Evolutionary conservation across 2,888 invertebrate genomes (phyloP).

Genomic region (Leptogaster cylindrica): DNA sequence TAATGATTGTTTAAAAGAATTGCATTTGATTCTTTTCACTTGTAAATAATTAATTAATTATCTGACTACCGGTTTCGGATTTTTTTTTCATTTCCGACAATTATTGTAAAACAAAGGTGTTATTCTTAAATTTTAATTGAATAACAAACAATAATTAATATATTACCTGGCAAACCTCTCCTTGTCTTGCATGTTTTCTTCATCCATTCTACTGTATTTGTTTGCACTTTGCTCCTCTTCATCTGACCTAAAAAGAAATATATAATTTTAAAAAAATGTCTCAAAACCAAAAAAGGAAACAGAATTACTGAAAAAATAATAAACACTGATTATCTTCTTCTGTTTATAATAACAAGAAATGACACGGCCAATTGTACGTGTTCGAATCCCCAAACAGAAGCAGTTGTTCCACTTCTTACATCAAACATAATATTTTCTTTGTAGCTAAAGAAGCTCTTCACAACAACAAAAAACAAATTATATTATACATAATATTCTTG

Average conservation of each 20-base stretch:
- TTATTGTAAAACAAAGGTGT: no score
- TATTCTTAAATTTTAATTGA: no score
- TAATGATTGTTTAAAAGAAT: no score
- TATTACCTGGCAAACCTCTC: slow-evolving; percentile 93
- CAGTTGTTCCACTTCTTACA: background rate
- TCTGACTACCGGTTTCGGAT: no score
- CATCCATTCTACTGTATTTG: slow-evolving; percentile 53
- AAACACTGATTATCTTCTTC: background rate
- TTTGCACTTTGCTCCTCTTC: slow-evolving; percentile 52
- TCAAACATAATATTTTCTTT: background rate
- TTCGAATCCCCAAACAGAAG: background rate
- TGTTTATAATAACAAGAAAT: background rate
- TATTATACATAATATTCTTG: no score
- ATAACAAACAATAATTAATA: no score
- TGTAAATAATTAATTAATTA: no score
- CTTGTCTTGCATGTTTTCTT: slow-evolving; percentile 86
- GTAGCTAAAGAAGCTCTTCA: background rate
- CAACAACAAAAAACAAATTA: background rate
- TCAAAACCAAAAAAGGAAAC: slow-evolving; percentile 28
- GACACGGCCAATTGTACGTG: background rate
- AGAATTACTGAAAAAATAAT: background rate
- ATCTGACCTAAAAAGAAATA: slow-evolving; percentile 51
- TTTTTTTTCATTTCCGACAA: background rate
- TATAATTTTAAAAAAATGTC: no score
- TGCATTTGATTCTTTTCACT: no score